Evolutionary conservation across 1,140 invertebrate species (phyloP).

Genomic region (Agrypnia vestita): DNA sequence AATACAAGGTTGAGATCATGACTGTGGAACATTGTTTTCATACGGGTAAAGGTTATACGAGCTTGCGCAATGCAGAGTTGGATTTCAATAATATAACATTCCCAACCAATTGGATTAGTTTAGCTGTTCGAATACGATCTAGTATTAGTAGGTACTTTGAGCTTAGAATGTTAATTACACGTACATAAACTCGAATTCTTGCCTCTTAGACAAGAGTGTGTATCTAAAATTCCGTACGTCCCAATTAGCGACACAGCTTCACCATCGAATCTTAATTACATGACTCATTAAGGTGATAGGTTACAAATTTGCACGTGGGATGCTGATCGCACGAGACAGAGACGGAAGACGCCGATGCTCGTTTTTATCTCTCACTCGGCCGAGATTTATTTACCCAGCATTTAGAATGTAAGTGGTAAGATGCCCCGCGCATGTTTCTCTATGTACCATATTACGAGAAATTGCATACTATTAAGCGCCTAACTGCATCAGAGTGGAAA

Average conservation of each 20-base stretch:
- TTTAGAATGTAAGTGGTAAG: slow-evolving; percentile 50
- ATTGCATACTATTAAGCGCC: slow-evolving; percentile 50
- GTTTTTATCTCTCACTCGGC: slow-evolving; percentile 1
- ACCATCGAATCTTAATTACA: background rate
- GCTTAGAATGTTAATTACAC: no score
- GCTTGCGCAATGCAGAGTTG: no score
- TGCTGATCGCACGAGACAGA: background rate
- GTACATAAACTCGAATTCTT: no score
- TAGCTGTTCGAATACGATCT: no score
- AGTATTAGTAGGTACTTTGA: no score
- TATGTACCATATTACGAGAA: slow-evolving; percentile 35
- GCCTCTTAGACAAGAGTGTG: no score
- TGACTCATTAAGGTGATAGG: slow-evolving; percentile 31
- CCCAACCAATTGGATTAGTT: no score
- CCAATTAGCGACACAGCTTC: background rate
- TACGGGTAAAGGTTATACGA: no score
- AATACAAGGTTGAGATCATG: no score
- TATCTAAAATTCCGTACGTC: no score
- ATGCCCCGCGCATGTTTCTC: background rate
- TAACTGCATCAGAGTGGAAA: slow-evolving; percentile 11
- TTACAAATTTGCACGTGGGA: slow-evolving; percentile 28
- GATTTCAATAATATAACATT: no score
- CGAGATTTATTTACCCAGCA: slow-evolving; percentile 10
- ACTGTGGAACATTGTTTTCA: no score
- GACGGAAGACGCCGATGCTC: background rate